Percentiles rank a stretch among this genome's conserved stretches.
Conservation (phyloP, 1,140 invertebrate species). For the Drosophila varians region DNA sequence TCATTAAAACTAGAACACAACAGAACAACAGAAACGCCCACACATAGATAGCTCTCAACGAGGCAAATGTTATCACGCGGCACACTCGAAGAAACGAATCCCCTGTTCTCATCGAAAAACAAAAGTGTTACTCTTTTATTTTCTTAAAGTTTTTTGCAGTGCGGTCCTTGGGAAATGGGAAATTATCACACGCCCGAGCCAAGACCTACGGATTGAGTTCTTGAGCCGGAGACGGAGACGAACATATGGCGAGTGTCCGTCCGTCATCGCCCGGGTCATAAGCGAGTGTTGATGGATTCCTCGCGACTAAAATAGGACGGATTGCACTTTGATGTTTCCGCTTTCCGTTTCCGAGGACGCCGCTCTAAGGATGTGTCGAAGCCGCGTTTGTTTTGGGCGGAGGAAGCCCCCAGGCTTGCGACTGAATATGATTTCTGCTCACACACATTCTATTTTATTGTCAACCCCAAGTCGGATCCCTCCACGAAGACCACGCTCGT, state of each 20-base stretch:
- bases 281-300: conserved; percentile 49
- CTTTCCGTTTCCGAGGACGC: conserved; percentile 32
- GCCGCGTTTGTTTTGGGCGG: conserved; percentile 36
- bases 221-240: conserved; percentile 25
- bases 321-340: conserved; percentile 67
- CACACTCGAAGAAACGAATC: conserved; percentile 30
- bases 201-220: conserved; percentile 16
- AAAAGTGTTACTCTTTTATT: too few species aligned
- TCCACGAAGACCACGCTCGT: conserved; percentile 20
- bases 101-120: too few species aligned
- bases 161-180: conserved; percentile 7
- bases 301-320: conserved; percentile 55
- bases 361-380: conserved; percentile 55
- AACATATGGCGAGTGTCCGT: conserved; percentile 40
- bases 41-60: conserved; percentile 20
- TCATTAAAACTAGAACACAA: conserved; percentile 78
- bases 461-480: conserved; percentile 12
- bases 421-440: too few species aligned
- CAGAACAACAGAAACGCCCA: conserved; percentile 53
- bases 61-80: conserved; percentile 55
- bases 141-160: background rate
- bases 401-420: conserved; percentile 20
- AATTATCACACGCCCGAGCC: conserved; percentile 19
- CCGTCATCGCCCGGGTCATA: conserved; percentile 28
- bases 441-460: conserved; percentile 26